Conservation (phyloP, 2,888 invertebrate genomes). For the Torymus aiolomorphi region DNA sequence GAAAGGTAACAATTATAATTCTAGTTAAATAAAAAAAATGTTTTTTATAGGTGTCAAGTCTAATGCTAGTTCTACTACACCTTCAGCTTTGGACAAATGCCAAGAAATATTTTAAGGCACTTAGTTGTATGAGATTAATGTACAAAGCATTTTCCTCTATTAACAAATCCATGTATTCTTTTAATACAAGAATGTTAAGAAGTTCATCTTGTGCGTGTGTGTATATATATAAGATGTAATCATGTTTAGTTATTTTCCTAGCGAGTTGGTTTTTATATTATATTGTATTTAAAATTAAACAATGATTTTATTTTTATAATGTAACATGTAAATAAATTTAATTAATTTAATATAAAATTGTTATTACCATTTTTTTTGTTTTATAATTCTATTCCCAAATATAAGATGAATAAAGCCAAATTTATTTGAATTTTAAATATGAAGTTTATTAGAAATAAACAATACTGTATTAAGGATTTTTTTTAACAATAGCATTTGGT, state of each 20-base stretch:
- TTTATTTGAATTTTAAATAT: too few relatives aligned
- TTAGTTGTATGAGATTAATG: constrained; percentile 81
- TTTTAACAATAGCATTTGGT: too few relatives aligned
- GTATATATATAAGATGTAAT: not conserved
- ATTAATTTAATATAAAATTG: too few relatives aligned
- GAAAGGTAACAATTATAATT: too few relatives aligned
- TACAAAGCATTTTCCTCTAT: constrained; percentile 40
- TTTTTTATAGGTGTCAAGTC: constrained; percentile 68
- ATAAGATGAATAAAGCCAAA: too few relatives aligned
- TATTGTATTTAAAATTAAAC: constrained; percentile 6
- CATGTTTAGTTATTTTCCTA: not conserved
- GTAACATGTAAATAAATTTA: too few relatives aligned
- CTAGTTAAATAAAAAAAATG: too few relatives aligned
- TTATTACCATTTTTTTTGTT: too few relatives aligned
- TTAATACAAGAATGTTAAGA: constrained; percentile 12
- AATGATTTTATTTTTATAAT: too few relatives aligned
- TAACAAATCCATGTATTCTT: constrained; percentile 45
- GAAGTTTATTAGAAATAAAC: too few relatives aligned
- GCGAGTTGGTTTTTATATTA: not conserved
- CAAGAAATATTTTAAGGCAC: constrained; percentile 83
- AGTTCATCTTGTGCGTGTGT: not conserved
- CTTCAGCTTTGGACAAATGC: constrained; percentile 81
- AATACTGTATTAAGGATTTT: too few relatives aligned
- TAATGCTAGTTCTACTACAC: constrained; percentile 74
- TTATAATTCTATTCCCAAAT: too few relatives aligned